A percentile compares a stretch with the other conserved stretches of the same genome.
Evolutionary conservation across 2,888 invertebrate genomes (phyloP).

Genomic region (Idaea dimidiata): DNA sequence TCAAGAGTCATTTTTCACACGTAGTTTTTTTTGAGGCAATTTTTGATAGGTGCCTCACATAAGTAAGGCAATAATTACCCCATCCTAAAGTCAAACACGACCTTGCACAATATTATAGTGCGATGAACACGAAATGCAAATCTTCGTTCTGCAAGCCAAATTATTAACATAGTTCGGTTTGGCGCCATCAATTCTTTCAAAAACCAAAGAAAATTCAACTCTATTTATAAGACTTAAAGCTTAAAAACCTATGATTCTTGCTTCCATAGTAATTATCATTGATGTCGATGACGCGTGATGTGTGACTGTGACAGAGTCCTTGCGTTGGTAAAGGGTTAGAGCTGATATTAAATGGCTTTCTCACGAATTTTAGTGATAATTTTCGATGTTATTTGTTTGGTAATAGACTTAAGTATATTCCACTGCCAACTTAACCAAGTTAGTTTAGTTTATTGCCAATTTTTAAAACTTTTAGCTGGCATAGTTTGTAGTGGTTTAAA

Average conservation of each 20-base stretch:
- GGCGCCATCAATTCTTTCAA: slow-evolving; percentile 15
- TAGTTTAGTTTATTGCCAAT: no score
- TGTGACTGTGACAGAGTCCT: slow-evolving; percentile 46
- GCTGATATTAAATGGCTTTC: slow-evolving; percentile 33
- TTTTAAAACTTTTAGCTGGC: no score
- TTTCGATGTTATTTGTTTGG: slow-evolving; percentile 3
- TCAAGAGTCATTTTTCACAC: no score
- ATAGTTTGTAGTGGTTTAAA: no score
- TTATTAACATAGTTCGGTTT: slow-evolving; percentile 47
- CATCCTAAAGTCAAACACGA: neutral
- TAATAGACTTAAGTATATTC: neutral
- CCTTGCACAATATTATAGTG: neutral
- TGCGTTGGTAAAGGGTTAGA: slow-evolving; percentile 37
- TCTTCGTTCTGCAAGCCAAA: neutral
- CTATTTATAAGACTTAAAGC: slow-evolving; percentile 9
- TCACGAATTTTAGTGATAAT: slow-evolving; percentile 24
- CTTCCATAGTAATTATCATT: slow-evolving; percentile 57
- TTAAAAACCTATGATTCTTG: slow-evolving; percentile 24
- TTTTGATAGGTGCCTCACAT: neutral
- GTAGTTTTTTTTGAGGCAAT: no score
- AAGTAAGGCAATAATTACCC: neutral
- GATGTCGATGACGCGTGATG: slow-evolving; percentile 55
- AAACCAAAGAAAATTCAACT: neutral
- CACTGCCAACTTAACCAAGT: no score
- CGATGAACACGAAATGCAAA: neutral